Evolutionary conservation across 2,113 vertebrate genomes (phyloP), one percentile per base, ranked within the genome.

Genomic region (Laticauda laticaudata): DNA sequence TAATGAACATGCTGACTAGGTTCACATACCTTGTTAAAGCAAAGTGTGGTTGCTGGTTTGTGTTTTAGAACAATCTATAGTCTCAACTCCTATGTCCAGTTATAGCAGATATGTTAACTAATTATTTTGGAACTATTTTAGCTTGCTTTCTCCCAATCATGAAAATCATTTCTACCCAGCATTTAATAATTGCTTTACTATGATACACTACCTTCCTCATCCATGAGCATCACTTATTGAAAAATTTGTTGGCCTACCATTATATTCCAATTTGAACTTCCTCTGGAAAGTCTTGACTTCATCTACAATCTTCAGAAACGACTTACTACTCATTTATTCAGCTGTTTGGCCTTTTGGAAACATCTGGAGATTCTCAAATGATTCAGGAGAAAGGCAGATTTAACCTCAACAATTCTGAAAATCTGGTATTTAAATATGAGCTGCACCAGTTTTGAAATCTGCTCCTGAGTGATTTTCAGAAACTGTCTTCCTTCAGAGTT

Each of bases 401-500:
- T 92, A 48, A 48, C 86, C 56, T 87, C 43, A 92, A 48, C 51
- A 61, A 87, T 26, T 61, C 51, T 51, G 29, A 34, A 87, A 53
- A 87, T 23, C 91, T 91, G 55, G 39, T 45, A 43, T 45, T 45
- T 57, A 26, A 86, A 86, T 23, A 56, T 86, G 91, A 57, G 34
- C 24, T 86, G 75, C 39, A n/a, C 39, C 56, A 55, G 51, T 91
- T 86, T 75, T 6, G 69, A 55, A 85, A 91, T 54, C 21, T 55
- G 51, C 51, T 69, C 90, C 90, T 55, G 45, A 85, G 53, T 91
- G 39, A 48, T 91, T 86, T 86, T 45, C 20, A 51, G 90, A 55
- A 15, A 24, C 61, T 91, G 61, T 53, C 54, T 91, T 92, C 91
- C 69, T 59, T 88, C 93, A 92, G 95, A 90, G 54, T 92, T 11